Conservation (phyloP, 2,797 vertebrate genomes). For the Gallinago stenura region DNA sequence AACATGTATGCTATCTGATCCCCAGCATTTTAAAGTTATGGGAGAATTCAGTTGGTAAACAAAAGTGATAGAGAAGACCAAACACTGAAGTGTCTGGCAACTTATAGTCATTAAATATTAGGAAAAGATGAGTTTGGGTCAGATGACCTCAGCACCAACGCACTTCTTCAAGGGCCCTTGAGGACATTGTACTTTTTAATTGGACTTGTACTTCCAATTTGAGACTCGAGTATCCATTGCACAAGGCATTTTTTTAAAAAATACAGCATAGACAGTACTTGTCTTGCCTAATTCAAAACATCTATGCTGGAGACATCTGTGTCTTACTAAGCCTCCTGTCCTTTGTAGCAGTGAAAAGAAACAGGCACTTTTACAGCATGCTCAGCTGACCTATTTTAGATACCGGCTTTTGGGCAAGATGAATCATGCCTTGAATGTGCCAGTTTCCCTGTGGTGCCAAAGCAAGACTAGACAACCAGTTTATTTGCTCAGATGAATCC, state of each 20-base stretch:
- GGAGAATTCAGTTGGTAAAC: neutral
- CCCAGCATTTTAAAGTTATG: neutral
- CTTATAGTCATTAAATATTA: neutral
- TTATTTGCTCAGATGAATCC: conserved; percentile 57
- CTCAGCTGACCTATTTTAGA: conserved; percentile 63
- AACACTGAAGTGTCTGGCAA: neutral
- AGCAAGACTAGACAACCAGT: conserved; percentile 57
- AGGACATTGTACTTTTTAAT: conserved; percentile 19
- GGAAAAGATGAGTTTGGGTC: neutral
- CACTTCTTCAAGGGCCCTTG: neutral
- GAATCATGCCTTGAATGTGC: conserved; percentile 58
- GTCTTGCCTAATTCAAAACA: conserved; percentile 45
- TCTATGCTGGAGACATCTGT: conserved; percentile 3
- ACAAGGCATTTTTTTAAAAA: neutral
- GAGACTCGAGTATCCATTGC: neutral
- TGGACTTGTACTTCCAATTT: neutral
- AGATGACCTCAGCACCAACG: neutral
- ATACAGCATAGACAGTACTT: neutral
- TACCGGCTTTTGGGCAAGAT: conserved; percentile 57
- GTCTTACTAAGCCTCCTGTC: conserved; percentile 23
- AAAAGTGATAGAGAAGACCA: neutral
- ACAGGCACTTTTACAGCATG: neutral
- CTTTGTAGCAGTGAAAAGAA: conserved; percentile 18
- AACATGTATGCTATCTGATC: neutral
- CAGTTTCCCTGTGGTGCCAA: conserved; percentile 51